Evolutionary conservation across 2,888 invertebrate genomes (phyloP), one percentile per base, ranked within the genome.

Genomic region (Meta bourneti): DNA sequence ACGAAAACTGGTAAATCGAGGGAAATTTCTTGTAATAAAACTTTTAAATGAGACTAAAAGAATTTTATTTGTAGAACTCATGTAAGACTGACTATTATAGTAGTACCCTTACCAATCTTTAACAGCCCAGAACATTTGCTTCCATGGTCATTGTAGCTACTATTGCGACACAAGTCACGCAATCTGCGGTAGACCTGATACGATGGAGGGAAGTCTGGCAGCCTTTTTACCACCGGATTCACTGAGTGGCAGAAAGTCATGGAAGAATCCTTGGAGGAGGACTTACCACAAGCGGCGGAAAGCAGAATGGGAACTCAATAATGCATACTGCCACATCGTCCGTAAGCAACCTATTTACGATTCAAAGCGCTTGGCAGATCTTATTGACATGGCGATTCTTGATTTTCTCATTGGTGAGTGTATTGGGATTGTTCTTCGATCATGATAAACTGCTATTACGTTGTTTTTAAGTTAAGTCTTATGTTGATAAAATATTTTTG

Each of bases 231-330:
- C 99, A 7, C 96, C 97, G 93, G 95, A 95, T 72, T 97, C 97
- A 93, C 95, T 97, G 93, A 98, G 98, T 87, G 97, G 97, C 92
- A 96, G 98, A 94, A 98, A 98, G 96, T 97, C 98, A 83, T 69
- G 93, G 95, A 72, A 94, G 94, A 91, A 95, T 94, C 93, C 95
- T 93, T 93, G 93, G 93, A 78, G 93, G 61, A 96, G 99, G 94
- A 98, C 99, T 11, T 99, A 99, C 95, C 99, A 99, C 95, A 99
- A 99, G 95, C 96, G 98, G 94, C 96, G 97, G 95, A 98, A 98
- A 96, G 99, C 99, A 2, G 97, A 98, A 95, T 99, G 99, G 99
- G 99, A 99, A 95, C 95, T 97, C 94, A 98, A 99, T 95, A 97
- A 97, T 93, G 97, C 97, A 95, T 99, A 99, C 95, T 99, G 99